Conservation (phyloP, 1,140 invertebrate genomes). For the Drosophila carrolli region DNA sequence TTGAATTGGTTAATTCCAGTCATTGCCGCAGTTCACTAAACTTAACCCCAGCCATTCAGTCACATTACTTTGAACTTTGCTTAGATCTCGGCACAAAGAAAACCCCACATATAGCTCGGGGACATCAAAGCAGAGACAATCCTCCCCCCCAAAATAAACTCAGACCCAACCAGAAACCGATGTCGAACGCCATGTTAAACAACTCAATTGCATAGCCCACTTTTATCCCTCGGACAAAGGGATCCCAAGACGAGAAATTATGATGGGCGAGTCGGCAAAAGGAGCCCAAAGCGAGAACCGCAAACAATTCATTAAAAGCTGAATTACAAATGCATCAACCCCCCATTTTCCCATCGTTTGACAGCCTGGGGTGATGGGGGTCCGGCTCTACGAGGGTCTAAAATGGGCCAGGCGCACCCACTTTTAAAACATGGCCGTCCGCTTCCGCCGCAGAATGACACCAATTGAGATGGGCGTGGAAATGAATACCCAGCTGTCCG, state of each 20-base stretch:
- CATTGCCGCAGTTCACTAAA: conserved; percentile 34
- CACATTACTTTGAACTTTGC: conserved; percentile 37
- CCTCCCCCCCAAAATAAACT: background rate
- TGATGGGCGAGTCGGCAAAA: conserved; percentile 29
- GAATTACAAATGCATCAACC: conserved; percentile 66
- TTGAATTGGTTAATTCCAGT: conserved; percentile 37
- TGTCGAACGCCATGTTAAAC: conserved; percentile 76
- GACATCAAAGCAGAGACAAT: conserved; percentile 38
- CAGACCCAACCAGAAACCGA: conserved; percentile 39
- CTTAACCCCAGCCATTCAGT: conserved; percentile 29
- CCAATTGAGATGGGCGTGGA: conserved; percentile 61
- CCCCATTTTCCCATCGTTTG: conserved; percentile 33
- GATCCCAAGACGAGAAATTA: conserved; percentile 55
- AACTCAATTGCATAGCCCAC: conserved; percentile 70
- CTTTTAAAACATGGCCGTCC: conserved; percentile 74
- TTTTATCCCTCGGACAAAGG: conserved; percentile 53
- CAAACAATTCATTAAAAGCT: conserved; percentile 79
- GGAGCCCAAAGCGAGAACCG: conserved; percentile 30
- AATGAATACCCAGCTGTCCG: conserved; percentile 41
- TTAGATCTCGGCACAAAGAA: conserved; percentile 40
- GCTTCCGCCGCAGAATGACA: conserved; percentile 79
- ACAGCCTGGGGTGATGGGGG: conserved; percentile 42
- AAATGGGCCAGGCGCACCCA: conserved; percentile 35
- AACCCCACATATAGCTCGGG: conserved; percentile 7
- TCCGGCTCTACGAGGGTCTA: conserved; percentile 16